phyloP scores from a whole-genome alignment of 92 coral and sea anemone genomes.

The Bergia sp. region DNA sequence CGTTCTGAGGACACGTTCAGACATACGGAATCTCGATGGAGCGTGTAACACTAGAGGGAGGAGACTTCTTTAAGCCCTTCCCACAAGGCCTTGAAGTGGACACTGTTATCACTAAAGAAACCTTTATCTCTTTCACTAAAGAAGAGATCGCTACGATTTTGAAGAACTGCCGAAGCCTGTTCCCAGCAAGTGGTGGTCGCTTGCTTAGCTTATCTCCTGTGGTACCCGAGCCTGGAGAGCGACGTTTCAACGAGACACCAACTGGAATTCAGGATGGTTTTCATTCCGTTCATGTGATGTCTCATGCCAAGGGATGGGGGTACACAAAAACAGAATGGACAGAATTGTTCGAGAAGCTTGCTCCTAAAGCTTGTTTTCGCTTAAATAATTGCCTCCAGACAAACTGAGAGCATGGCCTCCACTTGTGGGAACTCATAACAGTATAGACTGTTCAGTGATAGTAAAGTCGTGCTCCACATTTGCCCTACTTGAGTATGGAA shows the following conservation, averaged over 20 bases:
- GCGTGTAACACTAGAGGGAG: not conserved
- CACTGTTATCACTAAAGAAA: not conserved
- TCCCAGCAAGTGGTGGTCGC: slow-evolving; percentile 5
- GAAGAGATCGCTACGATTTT: not conserved
- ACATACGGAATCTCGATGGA: not conserved
- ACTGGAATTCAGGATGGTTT: not conserved
- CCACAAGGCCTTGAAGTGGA: not conserved
- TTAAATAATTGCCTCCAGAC: not conserved
- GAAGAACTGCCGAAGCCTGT: not conserved
- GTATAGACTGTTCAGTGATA: not conserved
- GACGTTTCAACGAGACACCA: not conserved
- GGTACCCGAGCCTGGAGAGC: not conserved
- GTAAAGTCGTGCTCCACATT: no score
- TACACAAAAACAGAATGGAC: not conserved
- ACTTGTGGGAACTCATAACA: not conserved
- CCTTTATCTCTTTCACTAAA: not conserved
- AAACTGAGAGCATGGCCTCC: not conserved
- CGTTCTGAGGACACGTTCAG: not conserved
- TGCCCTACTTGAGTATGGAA: no score
- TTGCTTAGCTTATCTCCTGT: not conserved
- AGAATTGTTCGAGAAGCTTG: not conserved
- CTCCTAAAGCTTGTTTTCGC: not conserved
- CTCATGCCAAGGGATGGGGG: not conserved
- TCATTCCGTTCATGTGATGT: not conserved
- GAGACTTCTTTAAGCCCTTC: slow-evolving; percentile 6